Percentiles rank a stretch among this genome's conserved stretches.
These are phyloP conservation scores for Eristalis pertinax DNA, from an alignment of 2,888 invertebrate genomes.

Conservation along the genomic window DNA sequence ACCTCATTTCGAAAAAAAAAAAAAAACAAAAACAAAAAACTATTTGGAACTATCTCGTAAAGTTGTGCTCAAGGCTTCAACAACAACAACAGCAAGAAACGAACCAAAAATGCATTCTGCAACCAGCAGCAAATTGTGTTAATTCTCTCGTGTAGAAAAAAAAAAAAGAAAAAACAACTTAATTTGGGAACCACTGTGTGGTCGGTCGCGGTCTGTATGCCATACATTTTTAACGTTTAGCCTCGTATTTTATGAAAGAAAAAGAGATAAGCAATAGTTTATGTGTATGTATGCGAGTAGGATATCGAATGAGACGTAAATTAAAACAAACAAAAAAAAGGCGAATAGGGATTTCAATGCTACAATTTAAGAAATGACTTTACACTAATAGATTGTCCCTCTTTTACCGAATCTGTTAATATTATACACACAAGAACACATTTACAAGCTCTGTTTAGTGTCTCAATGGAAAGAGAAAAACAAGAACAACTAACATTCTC, in stretches of 20 bases:
- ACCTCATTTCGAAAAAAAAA: not conserved
- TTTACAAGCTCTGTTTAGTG: constrained; percentile 20
- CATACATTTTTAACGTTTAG: not conserved
- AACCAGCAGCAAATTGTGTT: not conserved
- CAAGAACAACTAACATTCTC: not conserved
- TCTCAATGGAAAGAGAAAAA: not conserved
- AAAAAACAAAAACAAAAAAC: not conserved
- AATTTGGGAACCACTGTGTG: constrained; percentile 15
- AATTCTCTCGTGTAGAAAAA: not conserved
- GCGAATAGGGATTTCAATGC: constrained; percentile 80
- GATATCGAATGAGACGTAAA: constrained; percentile 35
- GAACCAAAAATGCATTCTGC: constrained; percentile 6
- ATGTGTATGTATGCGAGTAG: not conserved
- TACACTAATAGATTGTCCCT: constrained; percentile 57
- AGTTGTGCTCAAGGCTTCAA: constrained; percentile 13
- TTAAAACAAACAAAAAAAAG: constrained; percentile 68
- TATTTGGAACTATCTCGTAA: constrained; percentile 21
- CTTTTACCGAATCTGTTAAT: constrained; percentile 71
- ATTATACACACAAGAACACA: constrained; percentile 47
- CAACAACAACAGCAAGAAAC: constrained; percentile 15
- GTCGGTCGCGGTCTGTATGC: not conserved
- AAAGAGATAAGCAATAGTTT: not conserved
- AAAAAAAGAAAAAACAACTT: constrained; percentile 17
- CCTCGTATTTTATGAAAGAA: not conserved
- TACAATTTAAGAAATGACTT: constrained; percentile 72